phyloP scores from a whole-genome alignment of 2,113 vertebrate species.

The Halcyon malimbica region DNA sequence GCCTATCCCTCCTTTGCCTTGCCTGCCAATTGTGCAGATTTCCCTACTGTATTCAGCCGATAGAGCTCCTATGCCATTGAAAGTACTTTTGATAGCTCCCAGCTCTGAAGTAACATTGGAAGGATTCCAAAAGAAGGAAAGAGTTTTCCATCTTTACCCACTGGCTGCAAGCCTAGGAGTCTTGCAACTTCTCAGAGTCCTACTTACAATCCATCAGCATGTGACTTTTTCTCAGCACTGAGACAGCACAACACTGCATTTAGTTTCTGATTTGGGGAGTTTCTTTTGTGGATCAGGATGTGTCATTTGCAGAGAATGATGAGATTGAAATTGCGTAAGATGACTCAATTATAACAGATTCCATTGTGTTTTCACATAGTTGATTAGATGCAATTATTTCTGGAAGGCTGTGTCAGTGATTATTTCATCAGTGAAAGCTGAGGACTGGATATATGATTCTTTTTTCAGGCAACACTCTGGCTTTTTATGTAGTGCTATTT shows the following conservation, averaged over 20 bases:
- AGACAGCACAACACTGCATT: not conserved
- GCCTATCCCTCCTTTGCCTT: not conserved
- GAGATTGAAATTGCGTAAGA: not conserved
- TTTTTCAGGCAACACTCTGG: not conserved
- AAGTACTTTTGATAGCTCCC: not conserved
- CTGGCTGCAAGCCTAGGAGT: not conserved
- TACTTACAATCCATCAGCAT: not conserved
- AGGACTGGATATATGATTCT: not conserved
- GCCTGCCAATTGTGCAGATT: not conserved
- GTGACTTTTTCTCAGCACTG: not conserved
- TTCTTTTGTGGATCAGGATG: not conserved
- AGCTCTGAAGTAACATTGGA: not conserved
- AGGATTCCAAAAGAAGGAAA: not conserved
- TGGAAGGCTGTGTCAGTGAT: not conserved
- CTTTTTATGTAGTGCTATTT: not conserved
- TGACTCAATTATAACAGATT: not conserved
- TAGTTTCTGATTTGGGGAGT: not conserved
- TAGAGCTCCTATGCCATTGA: not conserved
- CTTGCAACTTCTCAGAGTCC: not conserved
- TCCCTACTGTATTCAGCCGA: not conserved
- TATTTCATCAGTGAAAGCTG: not conserved
- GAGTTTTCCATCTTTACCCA: not conserved
- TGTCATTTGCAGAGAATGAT: not conserved
- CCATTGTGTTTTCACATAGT: not conserved
- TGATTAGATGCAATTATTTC: not conserved